Base-by-base conservation (phyloP, 2,797 vertebrate species). In the Anomalospiza imberbis region DNA sequence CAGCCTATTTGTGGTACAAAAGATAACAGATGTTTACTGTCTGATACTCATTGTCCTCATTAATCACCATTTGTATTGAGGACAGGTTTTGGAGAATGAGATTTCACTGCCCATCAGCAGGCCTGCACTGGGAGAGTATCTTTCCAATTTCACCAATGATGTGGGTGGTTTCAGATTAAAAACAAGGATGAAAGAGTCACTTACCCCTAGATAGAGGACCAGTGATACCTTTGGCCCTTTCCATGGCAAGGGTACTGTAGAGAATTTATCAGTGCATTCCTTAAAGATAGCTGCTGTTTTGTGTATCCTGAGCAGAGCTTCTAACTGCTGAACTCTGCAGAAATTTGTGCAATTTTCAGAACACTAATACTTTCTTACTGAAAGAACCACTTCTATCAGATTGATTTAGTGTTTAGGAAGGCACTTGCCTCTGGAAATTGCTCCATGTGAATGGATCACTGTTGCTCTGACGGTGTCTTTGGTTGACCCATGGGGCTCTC, bases 371-470 rank as follows among this genome's bases (percentile, higher is more conserved):
- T 58, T 91, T 73, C 16, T 82, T 11, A 5, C 14, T 54, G 2
- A 53, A 50, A 71, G 17, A 54, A 54, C 31, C 9, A 5, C 17
- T 31, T 72, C 29, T 53, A 8, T 26, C 19, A 44, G 36, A 58
- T 8, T 44, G 11, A 62, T 29, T n/a, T 15, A 1, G 12, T 40
- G 28, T 51, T 55, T 48, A 32, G 36, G 22, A 44, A 70, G 25
- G 10, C 24, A 70, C 9, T 7, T 29, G 3, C 7, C 8, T n/a
- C n/a, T 88, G n/a, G 36, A 62, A 54, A 40, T 62, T 60, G 12
- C 16, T 79, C 36, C 1, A 5, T 10, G 14, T 1, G 22, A 29
- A 44, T 51, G 48, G 66, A 17, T 50, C 8, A 1, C 2, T 0
- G 12, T n/a, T 89, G 34, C 20, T 70, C 47, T 60, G 34, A 28